phyloP scores from a whole-genome alignment of 2,113 vertebrate species.

The Lipotes vexillifer region DNA sequence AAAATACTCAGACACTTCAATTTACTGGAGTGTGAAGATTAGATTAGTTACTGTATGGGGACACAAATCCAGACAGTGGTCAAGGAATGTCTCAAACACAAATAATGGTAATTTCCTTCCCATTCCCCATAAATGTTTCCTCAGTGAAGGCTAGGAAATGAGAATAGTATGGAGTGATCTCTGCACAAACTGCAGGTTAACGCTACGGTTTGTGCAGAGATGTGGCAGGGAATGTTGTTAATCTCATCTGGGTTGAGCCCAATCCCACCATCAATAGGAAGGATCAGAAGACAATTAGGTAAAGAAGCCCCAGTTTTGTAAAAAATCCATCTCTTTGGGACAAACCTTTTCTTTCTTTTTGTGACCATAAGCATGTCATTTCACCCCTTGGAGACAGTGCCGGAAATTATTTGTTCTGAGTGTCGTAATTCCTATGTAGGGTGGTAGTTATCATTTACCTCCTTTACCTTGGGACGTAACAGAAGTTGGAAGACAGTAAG shows the following conservation, averaged over 20 bases:
- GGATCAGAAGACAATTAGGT: neutral
- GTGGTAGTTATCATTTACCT: neutral
- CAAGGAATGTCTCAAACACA: neutral
- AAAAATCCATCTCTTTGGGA: neutral
- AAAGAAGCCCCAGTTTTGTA: neutral
- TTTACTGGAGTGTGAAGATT: neutral
- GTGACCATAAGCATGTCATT: neutral
- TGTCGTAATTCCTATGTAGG: neutral
- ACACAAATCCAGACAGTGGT: neutral
- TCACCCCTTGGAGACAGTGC: neutral
- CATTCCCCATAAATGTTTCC: neutral
- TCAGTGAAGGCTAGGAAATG: neutral
- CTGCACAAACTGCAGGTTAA: neutral
- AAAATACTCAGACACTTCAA: neutral
- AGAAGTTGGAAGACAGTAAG: neutral
- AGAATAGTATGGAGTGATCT: neutral
- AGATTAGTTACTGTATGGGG: neutral
- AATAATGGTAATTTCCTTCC: neutral
- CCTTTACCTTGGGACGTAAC: neutral
- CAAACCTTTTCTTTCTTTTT: neutral
- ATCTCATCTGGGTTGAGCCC: neutral
- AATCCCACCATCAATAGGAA: neutral
- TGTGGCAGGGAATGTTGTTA: neutral
- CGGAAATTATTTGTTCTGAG: neutral
- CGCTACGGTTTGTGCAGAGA: neutral